Evolutionary conservation across 2,797 vertebrate species (phyloP).

Genomic region (Helicolenus hilgendorfi): DNA sequence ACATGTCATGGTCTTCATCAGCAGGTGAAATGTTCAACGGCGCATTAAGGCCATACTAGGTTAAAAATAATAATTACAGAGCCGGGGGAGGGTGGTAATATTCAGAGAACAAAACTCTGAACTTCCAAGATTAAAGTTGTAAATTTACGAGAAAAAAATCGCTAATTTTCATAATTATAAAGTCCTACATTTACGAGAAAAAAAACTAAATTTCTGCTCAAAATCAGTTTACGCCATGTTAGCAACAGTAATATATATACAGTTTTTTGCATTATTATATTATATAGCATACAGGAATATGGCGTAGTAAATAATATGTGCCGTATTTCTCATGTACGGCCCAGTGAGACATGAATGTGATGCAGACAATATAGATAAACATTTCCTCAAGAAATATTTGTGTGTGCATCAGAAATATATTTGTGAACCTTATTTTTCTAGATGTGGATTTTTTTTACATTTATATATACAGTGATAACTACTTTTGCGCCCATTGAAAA

Average conservation of each 20-base stretch:
- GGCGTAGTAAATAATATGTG: background rate
- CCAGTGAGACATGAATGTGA: background rate
- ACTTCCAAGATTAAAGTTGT: too few relatives aligned
- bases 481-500: too few relatives aligned
- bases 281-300: background rate
- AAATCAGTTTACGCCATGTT: background rate
- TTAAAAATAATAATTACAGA: too few relatives aligned
- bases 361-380: background rate
- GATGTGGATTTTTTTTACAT: too few relatives aligned
- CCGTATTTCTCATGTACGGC: background rate
- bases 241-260: background rate
- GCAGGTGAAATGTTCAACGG: background rate
- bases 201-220: background rate
- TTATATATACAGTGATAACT: too few relatives aligned
- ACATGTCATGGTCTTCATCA: background rate
- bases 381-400: too few relatives aligned
- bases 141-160: too few relatives aligned
- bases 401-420: too few relatives aligned
- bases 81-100: fast-evolving
- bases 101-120: too few relatives aligned
- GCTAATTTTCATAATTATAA: too few relatives aligned
- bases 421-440: too few relatives aligned
- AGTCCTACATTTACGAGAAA: too few relatives aligned
- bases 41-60: fast-evolving
- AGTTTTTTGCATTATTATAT: background rate